A percentile compares a stretch with the other conserved stretches of the same genome.
phyloP scores from a whole-genome alignment of 2,797 vertebrate genomes.

The Pelobates cultripes region DNA sequence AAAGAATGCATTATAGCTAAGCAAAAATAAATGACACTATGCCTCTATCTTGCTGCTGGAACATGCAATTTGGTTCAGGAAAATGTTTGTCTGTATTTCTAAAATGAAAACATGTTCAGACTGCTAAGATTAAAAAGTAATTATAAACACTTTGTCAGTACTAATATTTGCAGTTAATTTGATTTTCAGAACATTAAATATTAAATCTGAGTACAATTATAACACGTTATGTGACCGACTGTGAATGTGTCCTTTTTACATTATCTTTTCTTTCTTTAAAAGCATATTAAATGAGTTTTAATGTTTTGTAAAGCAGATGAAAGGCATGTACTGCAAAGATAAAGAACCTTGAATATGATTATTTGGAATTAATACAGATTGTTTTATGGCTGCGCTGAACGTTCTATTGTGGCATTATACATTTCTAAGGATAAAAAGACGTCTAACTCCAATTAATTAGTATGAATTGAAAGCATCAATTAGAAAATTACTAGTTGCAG shows the following conservation, averaged over 20 bases:
- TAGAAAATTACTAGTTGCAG: constrained; percentile 62
- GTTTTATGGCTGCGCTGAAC: constrained; percentile 57
- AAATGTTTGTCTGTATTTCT: constrained; percentile 54
- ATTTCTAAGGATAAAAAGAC: constrained; percentile 73
- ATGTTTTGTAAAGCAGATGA: constrained; percentile 66
- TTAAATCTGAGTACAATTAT: constrained; percentile 64
- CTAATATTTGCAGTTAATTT: constrained; percentile 73
- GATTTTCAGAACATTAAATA: constrained; percentile 67
- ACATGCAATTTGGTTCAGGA: constrained; percentile 56
- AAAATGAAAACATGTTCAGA: constrained; percentile 58
- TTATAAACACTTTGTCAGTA: constrained; percentile 62
- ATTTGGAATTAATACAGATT: constrained; percentile 63
- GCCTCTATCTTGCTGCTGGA: constrained; percentile 55
- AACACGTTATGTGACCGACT: constrained; percentile 58
- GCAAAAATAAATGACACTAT: constrained; percentile 59
- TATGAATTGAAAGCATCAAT: constrained; percentile 77
- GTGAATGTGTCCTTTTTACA: constrained; percentile 63
- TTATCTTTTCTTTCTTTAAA: constrained; percentile 64
- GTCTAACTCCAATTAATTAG: constrained; percentile 81
- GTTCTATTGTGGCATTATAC: constrained; percentile 53
- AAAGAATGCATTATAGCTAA: constrained; percentile 55
- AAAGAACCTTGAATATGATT: constrained; percentile 62
- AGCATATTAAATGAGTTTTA: constrained; percentile 63
- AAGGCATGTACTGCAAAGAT: constrained; percentile 63
- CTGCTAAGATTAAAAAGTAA: constrained; percentile 69